These are phyloP conservation scores for Allobates femoralis DNA, from an alignment of 2,797 vertebrate genomes.

Conservation along the genomic window DNA sequence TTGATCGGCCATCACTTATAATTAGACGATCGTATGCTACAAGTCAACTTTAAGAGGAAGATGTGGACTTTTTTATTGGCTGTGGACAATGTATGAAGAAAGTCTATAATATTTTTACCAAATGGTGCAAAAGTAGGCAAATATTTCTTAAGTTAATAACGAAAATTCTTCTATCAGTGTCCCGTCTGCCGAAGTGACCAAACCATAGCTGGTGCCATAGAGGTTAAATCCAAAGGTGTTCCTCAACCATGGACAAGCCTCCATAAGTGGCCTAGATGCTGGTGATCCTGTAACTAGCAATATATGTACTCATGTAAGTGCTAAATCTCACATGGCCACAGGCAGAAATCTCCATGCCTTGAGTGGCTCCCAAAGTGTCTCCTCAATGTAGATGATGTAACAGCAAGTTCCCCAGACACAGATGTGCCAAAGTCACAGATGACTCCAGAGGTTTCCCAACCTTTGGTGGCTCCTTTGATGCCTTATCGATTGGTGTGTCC, in stretches of 20 bases:
- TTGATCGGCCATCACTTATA: slow-evolving; percentile 26
- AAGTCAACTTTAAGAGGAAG: background rate
- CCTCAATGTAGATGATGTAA: background rate
- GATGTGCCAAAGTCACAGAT: background rate
- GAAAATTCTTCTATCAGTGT: no score
- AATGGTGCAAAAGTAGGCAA: background rate
- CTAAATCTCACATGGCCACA: no score
- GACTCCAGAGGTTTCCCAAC: background rate
- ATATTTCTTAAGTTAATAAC: no score
- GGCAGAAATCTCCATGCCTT: no score
- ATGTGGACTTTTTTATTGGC: background rate
- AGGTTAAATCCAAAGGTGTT: no score
- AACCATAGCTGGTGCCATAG: no score
- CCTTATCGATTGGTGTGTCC: background rate
- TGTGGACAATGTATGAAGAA: background rate
- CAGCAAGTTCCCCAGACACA: background rate
- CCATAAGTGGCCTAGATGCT: no score
- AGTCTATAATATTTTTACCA: background rate
- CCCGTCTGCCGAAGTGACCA: no score
- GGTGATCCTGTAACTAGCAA: no score
- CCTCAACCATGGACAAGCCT: no score
- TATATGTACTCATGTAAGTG: no score
- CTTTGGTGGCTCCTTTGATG: no score
- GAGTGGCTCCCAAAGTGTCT: background rate
- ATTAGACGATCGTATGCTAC: background rate